A percentile compares a stretch with the other conserved stretches of the same genome.
Conservation (phyloP, 2,113 vertebrate genomes). For the Phodopus roborovskii region DNA sequence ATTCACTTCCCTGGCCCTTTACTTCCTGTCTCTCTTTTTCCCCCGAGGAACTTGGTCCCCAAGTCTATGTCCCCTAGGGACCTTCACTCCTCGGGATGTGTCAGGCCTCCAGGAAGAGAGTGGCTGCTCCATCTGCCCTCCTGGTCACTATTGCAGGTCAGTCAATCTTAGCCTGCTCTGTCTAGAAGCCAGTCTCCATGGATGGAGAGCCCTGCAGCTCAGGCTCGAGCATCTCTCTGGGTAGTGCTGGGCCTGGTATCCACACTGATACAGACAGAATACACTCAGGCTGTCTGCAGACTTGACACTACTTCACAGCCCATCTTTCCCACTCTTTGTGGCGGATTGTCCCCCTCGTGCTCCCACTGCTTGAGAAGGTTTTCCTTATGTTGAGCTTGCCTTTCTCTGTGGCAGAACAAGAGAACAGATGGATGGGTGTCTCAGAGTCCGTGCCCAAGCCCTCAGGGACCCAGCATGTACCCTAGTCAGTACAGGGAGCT, state of each 20-base stretch:
- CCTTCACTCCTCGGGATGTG: constrained; percentile 87
- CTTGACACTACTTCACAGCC: not conserved
- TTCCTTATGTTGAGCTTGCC: not conserved
- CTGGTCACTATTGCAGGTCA: constrained; percentile 94
- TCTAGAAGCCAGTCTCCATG: not conserved
- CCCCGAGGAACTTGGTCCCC: constrained; percentile 89
- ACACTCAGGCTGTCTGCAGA: accelerated
- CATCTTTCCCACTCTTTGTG: not conserved
- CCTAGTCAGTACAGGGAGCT: not conserved
- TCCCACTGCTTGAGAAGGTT: not conserved
- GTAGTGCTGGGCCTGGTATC: not conserved
- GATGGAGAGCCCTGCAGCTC: not conserved
- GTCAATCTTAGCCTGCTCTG: not conserved
- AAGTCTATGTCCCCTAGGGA: constrained; percentile 91
- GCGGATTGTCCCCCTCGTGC: not conserved
- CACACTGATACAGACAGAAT: not conserved
- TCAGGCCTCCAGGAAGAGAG: constrained; percentile 88
- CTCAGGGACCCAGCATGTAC: too few species aligned
- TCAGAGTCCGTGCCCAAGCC: not conserved
- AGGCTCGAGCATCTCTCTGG: not conserved
- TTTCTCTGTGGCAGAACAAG: not conserved
- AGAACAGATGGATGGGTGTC: not conserved
- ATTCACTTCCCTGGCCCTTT: not conserved
- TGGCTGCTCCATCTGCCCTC: constrained; percentile 91
- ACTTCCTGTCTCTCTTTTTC: too few species aligned